phyloP scores from a whole-genome alignment of 2,888 invertebrate genomes.

The Taphrorychus bicolor region DNA sequence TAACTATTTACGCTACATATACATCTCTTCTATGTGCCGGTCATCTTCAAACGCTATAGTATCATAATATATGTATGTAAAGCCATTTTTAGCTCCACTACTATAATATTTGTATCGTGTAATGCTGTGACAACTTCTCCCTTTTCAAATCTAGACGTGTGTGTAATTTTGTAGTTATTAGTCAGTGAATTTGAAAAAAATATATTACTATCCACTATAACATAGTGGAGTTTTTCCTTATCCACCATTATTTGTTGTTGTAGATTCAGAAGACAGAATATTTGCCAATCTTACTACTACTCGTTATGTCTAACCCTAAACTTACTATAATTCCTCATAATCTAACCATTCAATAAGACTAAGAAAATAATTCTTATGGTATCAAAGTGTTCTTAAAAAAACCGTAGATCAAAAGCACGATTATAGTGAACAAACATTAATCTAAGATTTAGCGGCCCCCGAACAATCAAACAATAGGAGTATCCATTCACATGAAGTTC shows the following conservation, averaged over 20 bases:
- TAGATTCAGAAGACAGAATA: background rate
- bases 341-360: constrained; percentile 5
- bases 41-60: no score
- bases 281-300: no score
- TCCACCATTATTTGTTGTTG: background rate
- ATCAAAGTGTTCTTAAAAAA: constrained; percentile 44
- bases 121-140: background rate
- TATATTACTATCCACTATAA: background rate
- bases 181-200: background rate
- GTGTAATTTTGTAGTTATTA: background rate
- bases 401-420: constrained; percentile 27
- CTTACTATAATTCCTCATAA: no score
- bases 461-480: constrained; percentile 28
- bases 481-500: constrained; percentile 10
- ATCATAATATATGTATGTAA: background rate
- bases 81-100: background rate
- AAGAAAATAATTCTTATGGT: constrained; percentile 42
- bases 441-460: constrained; percentile 18
- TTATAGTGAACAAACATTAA: constrained; percentile 32
- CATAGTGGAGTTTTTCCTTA: background rate
- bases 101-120: background rate
- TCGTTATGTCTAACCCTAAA: no score
- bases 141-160: background rate
- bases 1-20: background rate
- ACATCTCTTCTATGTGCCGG: background rate